phyloP scores from a whole-genome alignment of 2,113 vertebrate genomes.

The Zosterops borbonicus region DNA sequence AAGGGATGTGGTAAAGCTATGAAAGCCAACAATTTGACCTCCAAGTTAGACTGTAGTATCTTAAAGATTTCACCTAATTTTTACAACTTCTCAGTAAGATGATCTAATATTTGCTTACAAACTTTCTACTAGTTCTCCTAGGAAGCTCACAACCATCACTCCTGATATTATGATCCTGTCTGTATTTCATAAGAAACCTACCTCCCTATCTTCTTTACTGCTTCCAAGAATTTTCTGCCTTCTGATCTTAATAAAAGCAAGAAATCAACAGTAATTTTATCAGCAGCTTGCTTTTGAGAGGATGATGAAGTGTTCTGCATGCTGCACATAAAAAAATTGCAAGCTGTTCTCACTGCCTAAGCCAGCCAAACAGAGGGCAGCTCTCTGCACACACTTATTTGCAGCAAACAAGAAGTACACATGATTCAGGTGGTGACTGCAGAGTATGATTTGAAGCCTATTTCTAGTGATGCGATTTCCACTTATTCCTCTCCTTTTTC shows the following conservation, averaged over 20 bases:
- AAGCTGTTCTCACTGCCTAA: neutral
- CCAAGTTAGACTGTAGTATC: neutral
- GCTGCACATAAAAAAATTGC: neutral
- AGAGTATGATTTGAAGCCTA: neutral
- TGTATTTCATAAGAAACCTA: neutral
- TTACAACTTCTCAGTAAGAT: neutral
- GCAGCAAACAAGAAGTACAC: neutral
- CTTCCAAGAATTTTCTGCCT: neutral
- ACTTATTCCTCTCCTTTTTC: neutral
- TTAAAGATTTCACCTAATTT: slow-evolving; percentile 10
- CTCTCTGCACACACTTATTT: neutral
- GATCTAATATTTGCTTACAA: neutral
- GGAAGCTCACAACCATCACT: neutral
- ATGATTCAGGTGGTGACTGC: neutral
- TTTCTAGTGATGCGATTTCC: neutral
- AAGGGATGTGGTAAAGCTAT: neutral
- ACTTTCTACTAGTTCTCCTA: neutral
- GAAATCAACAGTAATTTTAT: neutral
- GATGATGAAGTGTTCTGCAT: neutral
- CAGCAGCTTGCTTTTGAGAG: neutral
- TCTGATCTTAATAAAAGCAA: neutral
- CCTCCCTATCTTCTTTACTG: neutral
- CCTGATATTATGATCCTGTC: neutral
- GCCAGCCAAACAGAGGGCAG: neutral
- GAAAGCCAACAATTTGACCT: slow-evolving; percentile 8